phyloP scores from a whole-genome alignment of 1,140 invertebrate genomes.

The Oreohelix idahoensis region DNA sequence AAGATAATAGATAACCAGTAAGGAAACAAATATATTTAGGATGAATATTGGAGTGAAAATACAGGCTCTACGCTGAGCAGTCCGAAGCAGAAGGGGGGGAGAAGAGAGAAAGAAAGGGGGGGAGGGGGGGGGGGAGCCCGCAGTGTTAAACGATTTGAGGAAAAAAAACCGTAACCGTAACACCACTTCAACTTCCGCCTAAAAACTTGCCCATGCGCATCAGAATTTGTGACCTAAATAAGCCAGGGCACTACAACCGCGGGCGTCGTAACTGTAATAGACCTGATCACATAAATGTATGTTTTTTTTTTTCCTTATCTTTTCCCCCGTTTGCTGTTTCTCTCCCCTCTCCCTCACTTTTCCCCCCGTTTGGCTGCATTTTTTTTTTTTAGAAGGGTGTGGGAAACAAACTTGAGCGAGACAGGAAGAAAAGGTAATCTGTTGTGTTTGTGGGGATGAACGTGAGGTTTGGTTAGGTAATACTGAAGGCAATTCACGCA shows the following conservation, averaged over 20 bases:
- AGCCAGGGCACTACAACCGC: neutral
- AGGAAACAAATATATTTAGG: no score
- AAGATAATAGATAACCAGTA: no score
- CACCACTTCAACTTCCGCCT: neutral
- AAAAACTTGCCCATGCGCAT: neutral
- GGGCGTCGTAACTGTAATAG: constrained; percentile 1
- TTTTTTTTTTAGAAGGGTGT: neutral
- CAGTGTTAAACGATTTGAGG: no score
- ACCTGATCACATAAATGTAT: neutral
- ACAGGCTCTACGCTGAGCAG: no score
- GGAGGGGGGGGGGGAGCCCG: no score
- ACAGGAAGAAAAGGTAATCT: neutral
- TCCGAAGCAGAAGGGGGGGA: no score
- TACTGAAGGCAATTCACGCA: neutral
- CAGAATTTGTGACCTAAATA: neutral
- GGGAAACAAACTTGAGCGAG: neutral
- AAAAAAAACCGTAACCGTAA: neutral
- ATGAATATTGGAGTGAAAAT: no score
- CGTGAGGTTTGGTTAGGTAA: neutral
- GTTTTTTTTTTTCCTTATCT: neutral
- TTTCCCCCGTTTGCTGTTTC: neutral
- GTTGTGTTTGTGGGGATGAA: neutral
- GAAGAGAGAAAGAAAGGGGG: no score
- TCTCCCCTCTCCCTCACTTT: neutral
- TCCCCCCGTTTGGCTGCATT: no score